A percentile compares a stretch with the other conserved stretches of the same genome.
Evolutionary conservation across 2,888 invertebrate genomes (phyloP).

Genomic region (Bombylius discolor): DNA sequence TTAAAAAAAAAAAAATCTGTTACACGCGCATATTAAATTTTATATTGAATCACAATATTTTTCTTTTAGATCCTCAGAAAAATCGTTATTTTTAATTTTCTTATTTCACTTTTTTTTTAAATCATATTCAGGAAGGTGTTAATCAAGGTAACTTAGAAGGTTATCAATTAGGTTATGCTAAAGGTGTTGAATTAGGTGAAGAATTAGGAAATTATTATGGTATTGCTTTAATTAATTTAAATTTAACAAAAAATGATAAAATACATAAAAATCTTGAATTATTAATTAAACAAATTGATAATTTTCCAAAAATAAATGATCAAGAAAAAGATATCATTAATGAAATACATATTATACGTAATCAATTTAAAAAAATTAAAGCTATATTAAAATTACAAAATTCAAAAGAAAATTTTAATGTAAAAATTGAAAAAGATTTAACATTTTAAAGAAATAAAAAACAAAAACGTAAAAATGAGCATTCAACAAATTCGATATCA

Average conservation of each 20-base stretch:
- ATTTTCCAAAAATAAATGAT: constrained; percentile 53
- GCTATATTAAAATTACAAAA: constrained; percentile 38
- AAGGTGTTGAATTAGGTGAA: constrained; percentile 60
- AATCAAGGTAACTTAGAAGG: constrained; percentile 48
- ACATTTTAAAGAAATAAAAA: constrained; percentile 19
- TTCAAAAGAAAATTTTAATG: constrained; percentile 8
- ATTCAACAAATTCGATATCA: constrained; percentile 27
- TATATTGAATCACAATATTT: no score
- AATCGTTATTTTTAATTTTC: no score
- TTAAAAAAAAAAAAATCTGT: no score
- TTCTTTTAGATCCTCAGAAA: no score
- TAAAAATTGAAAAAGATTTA: constrained; percentile 21
- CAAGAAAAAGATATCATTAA: constrained; percentile 51
- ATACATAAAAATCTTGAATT: constrained; percentile 40
- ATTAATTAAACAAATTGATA: constrained; percentile 45
- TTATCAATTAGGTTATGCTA: constrained; percentile 60
- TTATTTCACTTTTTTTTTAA: no score
- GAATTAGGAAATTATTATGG: constrained; percentile 66
- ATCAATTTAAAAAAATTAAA: constrained; percentile 55
- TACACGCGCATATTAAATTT: no score
- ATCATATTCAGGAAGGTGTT: constrained; percentile 37
- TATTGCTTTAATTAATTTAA: constrained; percentile 41
- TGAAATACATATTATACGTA: constrained; percentile 48
- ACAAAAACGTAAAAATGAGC: constrained; percentile 9
- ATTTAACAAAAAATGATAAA: constrained; percentile 40